Evolutionary conservation across 2,113 vertebrate species (phyloP).

Genomic region (Anoura caudifer): DNA sequence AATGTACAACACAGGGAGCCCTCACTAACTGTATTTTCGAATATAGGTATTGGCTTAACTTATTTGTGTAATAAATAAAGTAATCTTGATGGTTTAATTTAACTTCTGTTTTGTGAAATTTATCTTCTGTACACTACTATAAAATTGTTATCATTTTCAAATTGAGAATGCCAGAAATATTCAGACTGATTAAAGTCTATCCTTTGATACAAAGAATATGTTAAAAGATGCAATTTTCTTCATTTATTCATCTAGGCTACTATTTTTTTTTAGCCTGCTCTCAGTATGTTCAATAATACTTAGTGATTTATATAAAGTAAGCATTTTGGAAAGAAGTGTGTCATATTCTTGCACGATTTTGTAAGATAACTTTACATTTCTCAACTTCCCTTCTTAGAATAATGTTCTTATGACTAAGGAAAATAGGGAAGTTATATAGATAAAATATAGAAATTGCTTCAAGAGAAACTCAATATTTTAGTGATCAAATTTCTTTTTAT

Average conservation of each 20-base stretch:
- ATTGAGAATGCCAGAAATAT: slow-evolving; percentile 58
- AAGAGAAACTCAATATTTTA: not conserved
- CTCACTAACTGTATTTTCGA: not conserved
- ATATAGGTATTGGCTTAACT: slow-evolving; percentile 57
- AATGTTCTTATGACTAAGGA: not conserved
- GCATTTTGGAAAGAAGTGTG: not conserved
- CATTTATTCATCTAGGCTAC: slow-evolving; percentile 17
- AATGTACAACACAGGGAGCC: not conserved
- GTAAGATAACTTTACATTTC: not conserved
- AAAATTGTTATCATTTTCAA: slow-evolving; percentile 64
- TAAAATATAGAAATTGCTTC: not conserved
- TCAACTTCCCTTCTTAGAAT: not conserved
- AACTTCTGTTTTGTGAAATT: slow-evolving; percentile 65
- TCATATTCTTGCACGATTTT: not conserved
- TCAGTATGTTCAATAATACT: slow-evolving; percentile 28
- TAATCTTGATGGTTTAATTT: slow-evolving; percentile 70
- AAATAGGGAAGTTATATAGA: not conserved
- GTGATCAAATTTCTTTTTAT: not conserved
- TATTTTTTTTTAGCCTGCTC: not conserved
- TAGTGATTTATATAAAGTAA: not conserved
- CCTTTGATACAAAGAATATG: slow-evolving; percentile 59
- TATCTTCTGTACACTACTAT: slow-evolving; percentile 59
- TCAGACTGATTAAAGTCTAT: slow-evolving; percentile 39
- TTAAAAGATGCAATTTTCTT: not conserved
- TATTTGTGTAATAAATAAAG: slow-evolving; percentile 68